phyloP scores from a whole-genome alignment of 2,113 vertebrate genomes.

The Lethenteron camtschaticum region DNA sequence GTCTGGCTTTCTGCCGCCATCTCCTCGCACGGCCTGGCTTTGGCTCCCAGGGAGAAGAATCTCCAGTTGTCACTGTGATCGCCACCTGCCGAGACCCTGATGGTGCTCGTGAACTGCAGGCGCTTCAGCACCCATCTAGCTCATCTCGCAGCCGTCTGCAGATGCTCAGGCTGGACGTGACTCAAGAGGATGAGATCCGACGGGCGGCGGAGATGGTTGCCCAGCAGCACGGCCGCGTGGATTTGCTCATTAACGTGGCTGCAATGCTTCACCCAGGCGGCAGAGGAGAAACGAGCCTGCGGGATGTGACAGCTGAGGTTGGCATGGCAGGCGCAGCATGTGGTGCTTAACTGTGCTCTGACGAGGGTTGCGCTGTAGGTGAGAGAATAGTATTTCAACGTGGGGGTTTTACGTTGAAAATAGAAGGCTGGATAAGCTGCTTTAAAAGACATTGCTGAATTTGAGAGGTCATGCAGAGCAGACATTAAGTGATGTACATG shows the following conservation, averaged over 20 bases:
- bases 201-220: constrained; percentile 15
- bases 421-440: no score
- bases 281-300: constrained; percentile 29
- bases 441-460: neutral
- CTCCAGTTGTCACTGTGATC: constrained; percentile 14
- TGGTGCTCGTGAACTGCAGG: constrained; percentile 14
- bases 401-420: neutral
- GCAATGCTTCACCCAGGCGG: constrained; percentile 28
- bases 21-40: constrained; percentile 12
- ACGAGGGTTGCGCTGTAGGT: neutral
- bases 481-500: neutral
- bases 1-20: constrained; percentile 20
- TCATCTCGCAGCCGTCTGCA: constrained; percentile 16
- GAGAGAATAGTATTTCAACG: neutral
- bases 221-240: constrained; percentile 15
- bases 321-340: neutral
- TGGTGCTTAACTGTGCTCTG: neutral
- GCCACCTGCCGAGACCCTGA: constrained; percentile 26
- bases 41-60: no score
- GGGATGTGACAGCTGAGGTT: constrained; percentile 24
- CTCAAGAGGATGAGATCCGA: constrained; percentile 18
- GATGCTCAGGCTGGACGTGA: constrained; percentile 21
- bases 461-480: neutral
- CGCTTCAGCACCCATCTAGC: constrained; percentile 6
- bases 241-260: constrained; percentile 23